These are phyloP conservation scores for Drosophila meridiana DNA, from an alignment of 2,888 invertebrate genomes.

Conservation along the genomic window DNA sequence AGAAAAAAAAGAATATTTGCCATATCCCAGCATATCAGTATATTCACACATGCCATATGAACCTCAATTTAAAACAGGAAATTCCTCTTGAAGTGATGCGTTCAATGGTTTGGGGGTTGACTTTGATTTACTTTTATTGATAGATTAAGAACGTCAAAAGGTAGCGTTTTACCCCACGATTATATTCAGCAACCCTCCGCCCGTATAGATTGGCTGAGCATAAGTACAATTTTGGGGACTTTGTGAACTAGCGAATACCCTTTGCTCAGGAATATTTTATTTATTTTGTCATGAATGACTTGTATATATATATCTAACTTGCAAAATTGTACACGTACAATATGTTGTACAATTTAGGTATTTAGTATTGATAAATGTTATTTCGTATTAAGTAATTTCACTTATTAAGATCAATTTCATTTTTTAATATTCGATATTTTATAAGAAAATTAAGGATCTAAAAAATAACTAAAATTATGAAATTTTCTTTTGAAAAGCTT, in stretches of 20 bases:
- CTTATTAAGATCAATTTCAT: not conserved
- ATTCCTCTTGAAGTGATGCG: conserved; percentile 76
- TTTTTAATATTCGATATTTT: not conserved
- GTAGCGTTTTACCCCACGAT: conserved; percentile 66
- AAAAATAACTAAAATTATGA: not conserved
- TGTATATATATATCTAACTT: not conserved
- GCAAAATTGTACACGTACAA: not conserved
- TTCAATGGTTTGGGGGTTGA: conserved; percentile 64
- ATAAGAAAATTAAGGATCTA: too few relatives aligned
- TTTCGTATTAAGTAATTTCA: not conserved
- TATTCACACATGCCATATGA: conserved; percentile 58
- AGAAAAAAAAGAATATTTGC: conserved; percentile 40
- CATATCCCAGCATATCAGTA: conserved; percentile 63
- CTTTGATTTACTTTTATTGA: conserved; percentile 83
- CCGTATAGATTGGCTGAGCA: conserved; percentile 40
- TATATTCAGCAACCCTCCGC: conserved; percentile 32
- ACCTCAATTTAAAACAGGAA: conserved; percentile 84
- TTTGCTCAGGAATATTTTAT: not conserved
- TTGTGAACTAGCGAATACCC: conserved; percentile 5
- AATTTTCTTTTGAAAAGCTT: not conserved
- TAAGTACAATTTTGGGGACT: not conserved
- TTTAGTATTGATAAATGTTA: not conserved
- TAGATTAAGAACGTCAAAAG: conserved; percentile 78
- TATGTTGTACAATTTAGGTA: not conserved
- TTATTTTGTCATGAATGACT: not conserved